phyloP scores from a whole-genome alignment of 2,113 vertebrate genomes.

The Phylloscopus trochilus region DNA sequence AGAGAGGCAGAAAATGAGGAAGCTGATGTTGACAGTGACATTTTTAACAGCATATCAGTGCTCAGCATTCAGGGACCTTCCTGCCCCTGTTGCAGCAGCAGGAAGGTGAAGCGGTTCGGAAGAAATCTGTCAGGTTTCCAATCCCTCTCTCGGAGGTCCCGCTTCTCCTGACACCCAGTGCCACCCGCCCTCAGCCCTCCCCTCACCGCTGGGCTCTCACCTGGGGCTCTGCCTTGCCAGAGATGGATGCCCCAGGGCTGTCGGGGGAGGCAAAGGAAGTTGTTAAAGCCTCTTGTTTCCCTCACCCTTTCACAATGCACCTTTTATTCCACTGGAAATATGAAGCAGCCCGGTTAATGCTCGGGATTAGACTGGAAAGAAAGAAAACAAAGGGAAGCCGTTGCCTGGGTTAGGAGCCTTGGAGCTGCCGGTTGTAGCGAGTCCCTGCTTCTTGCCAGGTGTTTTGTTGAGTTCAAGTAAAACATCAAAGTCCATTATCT shows the following conservation, averaged over 20 bases:
- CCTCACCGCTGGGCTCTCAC: accelerated
- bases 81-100: accelerated
- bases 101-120: not conserved
- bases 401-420: not conserved
- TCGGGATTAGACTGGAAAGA: not conserved
- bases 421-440: not conserved
- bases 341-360: not conserved
- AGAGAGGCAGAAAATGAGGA: not conserved
- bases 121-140: not conserved
- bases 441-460: conserved; percentile 11
- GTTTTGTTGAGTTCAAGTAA: conserved; percentile 53
- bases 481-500: conserved; percentile 59
- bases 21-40: not conserved
- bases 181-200: not conserved
- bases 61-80: not conserved
- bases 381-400: conserved; percentile 39
- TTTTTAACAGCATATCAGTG: not conserved
- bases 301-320: not conserved
- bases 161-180: accelerated
- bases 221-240: not conserved
- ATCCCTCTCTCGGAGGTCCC: not conserved
- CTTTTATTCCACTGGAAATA: conserved; percentile 21
- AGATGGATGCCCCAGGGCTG: not conserved
- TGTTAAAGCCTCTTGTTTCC: conserved; percentile 33
- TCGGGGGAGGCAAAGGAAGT: not conserved